These are phyloP conservation scores for Hipparchia semele DNA, from an alignment of 2,888 invertebrate species.

Conservation along the genomic window DNA sequence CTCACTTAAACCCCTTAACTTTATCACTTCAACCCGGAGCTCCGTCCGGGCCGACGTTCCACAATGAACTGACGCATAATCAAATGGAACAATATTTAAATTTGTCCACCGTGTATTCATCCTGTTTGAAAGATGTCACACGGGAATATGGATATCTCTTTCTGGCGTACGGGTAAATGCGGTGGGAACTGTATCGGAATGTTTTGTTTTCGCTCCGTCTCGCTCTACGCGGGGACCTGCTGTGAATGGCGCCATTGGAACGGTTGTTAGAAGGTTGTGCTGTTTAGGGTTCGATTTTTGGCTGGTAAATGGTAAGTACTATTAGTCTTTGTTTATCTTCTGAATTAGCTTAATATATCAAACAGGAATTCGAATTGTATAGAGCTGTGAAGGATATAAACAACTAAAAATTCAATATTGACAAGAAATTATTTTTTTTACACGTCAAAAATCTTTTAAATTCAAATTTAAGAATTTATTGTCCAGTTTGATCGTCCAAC, in stretches of 20 bases:
- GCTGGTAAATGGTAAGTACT: not conserved
- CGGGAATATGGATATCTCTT: slow-evolving; percentile 53
- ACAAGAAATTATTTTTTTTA: not conserved
- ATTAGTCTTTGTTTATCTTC: not conserved
- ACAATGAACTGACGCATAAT: slow-evolving; percentile 53
- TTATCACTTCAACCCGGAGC: slow-evolving; percentile 42
- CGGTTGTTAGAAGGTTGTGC: slow-evolving; percentile 47
- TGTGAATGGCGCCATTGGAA: slow-evolving; percentile 59
- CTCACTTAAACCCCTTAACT: slow-evolving; percentile 38
- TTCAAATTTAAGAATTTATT: too few species aligned
- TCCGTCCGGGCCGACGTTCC: slow-evolving; percentile 49
- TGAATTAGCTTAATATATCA: not conserved
- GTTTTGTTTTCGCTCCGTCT: slow-evolving; percentile 80
- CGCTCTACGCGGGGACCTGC: slow-evolving; percentile 68
- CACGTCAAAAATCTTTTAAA: too few species aligned
- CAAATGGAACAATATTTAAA: slow-evolving; percentile 67
- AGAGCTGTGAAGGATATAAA: not conserved
- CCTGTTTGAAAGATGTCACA: slow-evolving; percentile 53
- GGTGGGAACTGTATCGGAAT: slow-evolving; percentile 81
- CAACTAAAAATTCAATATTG: not conserved
- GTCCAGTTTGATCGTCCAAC: too few species aligned
- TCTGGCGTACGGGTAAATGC: slow-evolving; percentile 47
- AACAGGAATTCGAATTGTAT: not conserved
- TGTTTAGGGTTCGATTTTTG: slow-evolving; percentile 57
- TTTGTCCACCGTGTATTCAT: slow-evolving; percentile 62